Conservation (phyloP, 2,797 vertebrate genomes). For the Coreius guichenoti region DNA sequence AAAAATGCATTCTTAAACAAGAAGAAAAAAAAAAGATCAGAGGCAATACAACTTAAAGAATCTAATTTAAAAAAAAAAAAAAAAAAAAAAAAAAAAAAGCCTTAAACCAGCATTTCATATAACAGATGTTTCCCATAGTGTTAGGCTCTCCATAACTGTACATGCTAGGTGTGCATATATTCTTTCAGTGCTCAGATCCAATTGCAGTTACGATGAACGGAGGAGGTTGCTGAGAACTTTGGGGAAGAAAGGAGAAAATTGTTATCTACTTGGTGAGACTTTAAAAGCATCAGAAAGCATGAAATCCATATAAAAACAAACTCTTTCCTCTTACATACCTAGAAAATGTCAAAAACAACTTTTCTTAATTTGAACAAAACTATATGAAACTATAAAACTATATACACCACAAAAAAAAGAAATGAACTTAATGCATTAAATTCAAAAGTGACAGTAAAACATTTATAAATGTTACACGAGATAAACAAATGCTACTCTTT, state of each 20-base stretch:
- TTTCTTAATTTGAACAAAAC: not conserved
- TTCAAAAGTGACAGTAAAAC: not conserved
- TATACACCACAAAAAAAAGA: not conserved
- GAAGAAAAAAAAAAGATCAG: not conserved
- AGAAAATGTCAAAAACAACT: not conserved
- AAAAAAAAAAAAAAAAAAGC: not conserved
- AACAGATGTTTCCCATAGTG: slow-evolving; percentile 21
- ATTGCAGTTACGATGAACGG: slow-evolving; percentile 64
- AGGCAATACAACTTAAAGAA: not conserved
- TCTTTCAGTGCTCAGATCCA: not conserved
- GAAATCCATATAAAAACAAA: not conserved
- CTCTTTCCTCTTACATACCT: not conserved
- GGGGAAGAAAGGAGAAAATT: slow-evolving; percentile 22
- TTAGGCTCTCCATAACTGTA: not conserved
- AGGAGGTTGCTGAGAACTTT: slow-evolving; percentile 76
- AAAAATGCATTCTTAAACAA: slow-evolving; percentile 36
- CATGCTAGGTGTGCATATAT: not conserved
- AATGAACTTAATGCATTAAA: not conserved
- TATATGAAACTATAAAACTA: not conserved
- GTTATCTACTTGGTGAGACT: not conserved
- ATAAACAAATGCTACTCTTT: not conserved
- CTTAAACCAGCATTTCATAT: not conserved
- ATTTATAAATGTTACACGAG: not conserved
- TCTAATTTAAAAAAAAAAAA: not conserved
- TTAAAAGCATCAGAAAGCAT: not conserved